These are phyloP conservation scores for Vanessa atalanta DNA, from an alignment of 1,140 invertebrate species.

Conservation along the genomic window DNA sequence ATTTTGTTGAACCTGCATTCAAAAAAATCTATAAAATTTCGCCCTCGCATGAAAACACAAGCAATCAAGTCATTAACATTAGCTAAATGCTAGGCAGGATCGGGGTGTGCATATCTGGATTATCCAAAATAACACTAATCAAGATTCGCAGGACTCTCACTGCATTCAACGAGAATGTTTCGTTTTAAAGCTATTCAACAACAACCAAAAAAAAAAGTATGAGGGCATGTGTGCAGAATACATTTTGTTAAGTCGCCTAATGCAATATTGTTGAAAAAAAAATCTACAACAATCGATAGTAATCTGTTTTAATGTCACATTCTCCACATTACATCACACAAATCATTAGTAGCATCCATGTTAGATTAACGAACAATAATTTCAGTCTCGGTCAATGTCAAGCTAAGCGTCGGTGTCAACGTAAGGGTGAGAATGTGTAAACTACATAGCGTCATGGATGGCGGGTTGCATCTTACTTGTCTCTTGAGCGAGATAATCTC, in stretches of 20 bases:
- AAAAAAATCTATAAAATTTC: conserved; percentile 20
- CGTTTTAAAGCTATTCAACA: conserved; percentile 47
- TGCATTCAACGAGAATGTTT: conserved; percentile 34
- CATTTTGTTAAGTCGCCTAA: conserved; percentile 50
- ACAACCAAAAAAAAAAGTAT: conserved; percentile 39
- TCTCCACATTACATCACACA: conserved; percentile 68
- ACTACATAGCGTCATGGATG: conserved; percentile 56
- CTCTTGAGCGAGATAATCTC: conserved; percentile 96
- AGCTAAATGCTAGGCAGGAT: conserved; percentile 39
- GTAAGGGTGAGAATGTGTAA: conserved; percentile 66
- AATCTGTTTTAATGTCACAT: conserved; percentile 50
- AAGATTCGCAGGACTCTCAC: conserved; percentile 41
- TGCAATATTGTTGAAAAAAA: conserved; percentile 24
- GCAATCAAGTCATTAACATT: conserved; percentile 17
- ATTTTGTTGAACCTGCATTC: conserved; percentile 93
- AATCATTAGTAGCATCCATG: conserved; percentile 34
- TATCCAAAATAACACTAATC: conserved; percentile 64
- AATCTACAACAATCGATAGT: conserved; percentile 26
- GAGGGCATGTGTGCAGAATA: conserved; percentile 74
- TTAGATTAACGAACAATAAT: conserved; percentile 10
- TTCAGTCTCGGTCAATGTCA: not conserved
- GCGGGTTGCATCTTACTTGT: conserved; percentile 84
- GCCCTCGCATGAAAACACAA: not conserved
- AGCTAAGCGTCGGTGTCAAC: conserved; percentile 39
- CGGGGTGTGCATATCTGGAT: conserved; percentile 72